A percentile compares a stretch with the other conserved stretches of the same genome.
phyloP scores from a whole-genome alignment of 30 jellyfish, hydroid and myxozoan genomes.

The Cassiopea xamachana region DNA sequence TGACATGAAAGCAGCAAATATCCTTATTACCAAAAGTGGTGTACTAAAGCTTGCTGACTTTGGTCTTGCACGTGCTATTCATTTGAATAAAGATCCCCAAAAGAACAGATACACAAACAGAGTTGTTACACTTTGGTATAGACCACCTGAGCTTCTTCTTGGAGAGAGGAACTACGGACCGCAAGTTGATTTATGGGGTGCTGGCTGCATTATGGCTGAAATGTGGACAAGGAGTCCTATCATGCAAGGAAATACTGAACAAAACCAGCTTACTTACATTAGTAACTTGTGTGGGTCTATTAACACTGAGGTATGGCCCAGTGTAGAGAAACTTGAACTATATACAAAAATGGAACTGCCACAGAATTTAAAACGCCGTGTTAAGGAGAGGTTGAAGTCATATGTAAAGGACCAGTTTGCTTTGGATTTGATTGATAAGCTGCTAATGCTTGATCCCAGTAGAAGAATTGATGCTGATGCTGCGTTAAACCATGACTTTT shows the following conservation, averaged over 20 bases:
- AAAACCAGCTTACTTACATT: conserved; percentile 85
- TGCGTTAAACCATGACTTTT: conserved; percentile 97
- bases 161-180: conserved; percentile 99
- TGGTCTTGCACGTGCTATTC: conserved; percentile 99
- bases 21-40: conserved; percentile 95
- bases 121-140: conserved; percentile 98
- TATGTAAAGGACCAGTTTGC: conserved; percentile 91
- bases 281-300: conserved; percentile 95
- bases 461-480: conserved; percentile 95
- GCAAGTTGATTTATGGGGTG: conserved; percentile 99
- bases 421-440: conserved; percentile 89
- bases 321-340: conserved; percentile 88
- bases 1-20: conserved; percentile 99
- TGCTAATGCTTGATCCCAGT: conserved; percentile 90
- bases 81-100: conserved; percentile 90
- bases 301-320: conserved; percentile 90
- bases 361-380: conserved; percentile 80
- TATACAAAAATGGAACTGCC: conserved; percentile 89
- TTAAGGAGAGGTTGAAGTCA: conserved; percentile 82
- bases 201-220: conserved; percentile 99
- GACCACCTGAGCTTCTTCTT: conserved; percentile 99
- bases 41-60: conserved; percentile 98
- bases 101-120: conserved; percentile 93
- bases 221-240: conserved; percentile 99
- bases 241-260: conserved; percentile 98